A percentile compares a stretch with the other conserved stretches of the same genome.
Conservation (phyloP, 2,888 invertebrate species). For the Epinotia nisella region DNA sequence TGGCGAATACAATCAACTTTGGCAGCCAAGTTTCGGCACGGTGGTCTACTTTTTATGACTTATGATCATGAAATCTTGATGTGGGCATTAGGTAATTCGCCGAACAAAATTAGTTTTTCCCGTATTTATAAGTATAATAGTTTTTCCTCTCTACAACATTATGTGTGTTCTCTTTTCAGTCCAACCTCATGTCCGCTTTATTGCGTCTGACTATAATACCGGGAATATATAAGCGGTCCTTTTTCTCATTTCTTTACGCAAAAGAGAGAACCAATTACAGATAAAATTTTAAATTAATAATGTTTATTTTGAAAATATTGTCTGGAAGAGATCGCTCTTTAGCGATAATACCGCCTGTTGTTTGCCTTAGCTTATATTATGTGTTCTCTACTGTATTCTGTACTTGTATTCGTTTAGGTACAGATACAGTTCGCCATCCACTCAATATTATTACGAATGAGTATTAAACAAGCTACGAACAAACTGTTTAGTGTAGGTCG, state of each 20-base stretch:
- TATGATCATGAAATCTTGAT: conserved; percentile 7
- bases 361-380: no score
- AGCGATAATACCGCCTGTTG: no score
- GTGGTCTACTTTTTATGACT: conserved; percentile 17
- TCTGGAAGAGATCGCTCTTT: no score
- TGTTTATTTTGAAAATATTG: no score
- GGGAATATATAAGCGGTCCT: neutral
- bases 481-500: no score
- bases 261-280: neutral
- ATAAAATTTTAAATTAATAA: neutral
- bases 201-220: conserved; percentile 8
- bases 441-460: no score
- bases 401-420: no score
- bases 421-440: no score
- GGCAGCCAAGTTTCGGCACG: conserved; percentile 20
- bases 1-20: conserved; percentile 42
- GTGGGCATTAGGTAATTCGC: neutral
- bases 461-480: no score
- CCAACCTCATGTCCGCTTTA: neutral
- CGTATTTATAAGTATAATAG: neutral
- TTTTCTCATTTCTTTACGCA: neutral
- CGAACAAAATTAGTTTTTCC: neutral
- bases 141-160: neutral
- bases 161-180: neutral
- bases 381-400: no score